Evolutionary conservation across 1,140 invertebrate genomes (phyloP), one percentile per base, ranked within the genome.

Genomic region (honey bee (Apis mellifera)): DNA sequence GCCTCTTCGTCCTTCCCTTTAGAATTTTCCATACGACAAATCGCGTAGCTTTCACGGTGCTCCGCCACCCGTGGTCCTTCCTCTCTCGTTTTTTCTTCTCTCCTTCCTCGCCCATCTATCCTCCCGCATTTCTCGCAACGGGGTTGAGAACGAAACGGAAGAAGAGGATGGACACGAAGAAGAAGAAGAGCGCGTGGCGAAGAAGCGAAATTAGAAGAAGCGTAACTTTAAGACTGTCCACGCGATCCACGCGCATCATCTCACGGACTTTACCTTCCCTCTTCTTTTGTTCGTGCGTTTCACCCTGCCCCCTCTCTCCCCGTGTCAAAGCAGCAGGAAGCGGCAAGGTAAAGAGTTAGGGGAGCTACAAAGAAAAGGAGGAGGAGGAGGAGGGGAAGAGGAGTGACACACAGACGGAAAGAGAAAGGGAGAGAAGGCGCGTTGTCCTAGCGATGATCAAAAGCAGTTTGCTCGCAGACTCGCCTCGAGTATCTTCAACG

Each of bases 401-500:
- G 57, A 84, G 62, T 69, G 85, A 84, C 87, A 83, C 79, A 79
- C 50, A 65, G 54, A 78, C 65, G 73, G 69, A 64, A 76, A 86
- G 87, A 85, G 78, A 69, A 78, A 79, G 80, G 52, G 74, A 80
- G 82, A 68, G 32, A 48, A 88, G 73, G 73, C 85, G 86, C 80
- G 86, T 85, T 85, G 82, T 74, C 88, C 78, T 87, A 90, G 84
- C 82, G 83, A 91, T 90, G 89, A 91, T 91, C 89, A 91, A 91
- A 90, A 91, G 90, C 89, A 89, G 90, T 90, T 87, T 87, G 89
- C 86, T 87, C 84, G 89, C 82, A 83, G 86, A 89, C 86, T 90
- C 85, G 89, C 84, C 86, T 88, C 83, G 84, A 87, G 66, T 81
- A 82, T 85, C 72, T 87, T 84, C 78, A 32, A 3, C 76, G 76